Evolutionary conservation across 1,140 invertebrate genomes (phyloP), one percentile per base, ranked within the genome.

Genomic region (Drosophila obscura): DNA sequence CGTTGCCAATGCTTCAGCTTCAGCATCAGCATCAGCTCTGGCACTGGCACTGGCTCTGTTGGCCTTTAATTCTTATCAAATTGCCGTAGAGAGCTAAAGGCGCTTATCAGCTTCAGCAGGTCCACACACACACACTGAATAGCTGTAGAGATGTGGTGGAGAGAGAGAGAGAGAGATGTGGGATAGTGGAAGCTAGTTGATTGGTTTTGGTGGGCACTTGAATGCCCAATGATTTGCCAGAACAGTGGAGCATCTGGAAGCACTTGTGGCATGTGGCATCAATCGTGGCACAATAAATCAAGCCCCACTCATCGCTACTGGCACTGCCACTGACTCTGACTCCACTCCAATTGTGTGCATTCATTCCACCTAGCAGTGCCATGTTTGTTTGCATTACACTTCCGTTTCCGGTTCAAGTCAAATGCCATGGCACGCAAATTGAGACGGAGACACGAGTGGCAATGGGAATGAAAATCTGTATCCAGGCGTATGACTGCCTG

Each of bases 261-360:
- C 77, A 80, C 77, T 80, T 80, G 77, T 80, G 77, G 72, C 77
- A 69, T 75, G 71, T 80, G 77, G 72, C 77, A 69, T 75, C 77
- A 80, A 75, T 65, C 77, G 65, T 56, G 58, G 56, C 57, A 58
- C 77, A 80, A 80, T 80, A 80, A 80, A 80, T 80, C 77, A 80
- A 61, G 56, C 73, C 65, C 71, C 58, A 49, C 64, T 75, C 63
- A 66, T 68, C 64, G 63, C 59, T 75, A 53, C 35, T 51, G 55
- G 50, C 65, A 5, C 9, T 39, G 48, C 49, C 9, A 1, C 35
- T 39, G 11, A 46, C 28, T 48, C 43, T 35, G 15, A 48, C 55
- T 41, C 48, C 56, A 28, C 26, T 28, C 7, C 26, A 28, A 28
- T 7, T 39, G 35, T 39, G 35, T 39, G 35, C 35, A 39, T 48